Conservation (phyloP, 1,140 invertebrate species). For the Sminthurides bifidus region DNA sequence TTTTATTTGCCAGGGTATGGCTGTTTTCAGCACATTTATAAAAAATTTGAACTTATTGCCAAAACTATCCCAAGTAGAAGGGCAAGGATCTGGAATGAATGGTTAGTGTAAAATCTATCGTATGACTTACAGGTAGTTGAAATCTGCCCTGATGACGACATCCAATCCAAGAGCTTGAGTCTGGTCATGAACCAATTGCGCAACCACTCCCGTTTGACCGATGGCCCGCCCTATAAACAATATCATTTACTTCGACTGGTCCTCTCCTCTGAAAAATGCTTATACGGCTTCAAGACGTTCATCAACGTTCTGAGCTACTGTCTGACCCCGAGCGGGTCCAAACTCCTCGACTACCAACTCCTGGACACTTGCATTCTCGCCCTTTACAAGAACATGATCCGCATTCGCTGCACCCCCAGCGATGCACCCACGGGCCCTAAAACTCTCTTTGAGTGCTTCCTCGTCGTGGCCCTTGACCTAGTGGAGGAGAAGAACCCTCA, state of each 20-base stretch:
- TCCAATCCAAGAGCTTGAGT: constrained; percentile 23
- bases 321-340: constrained; percentile 15
- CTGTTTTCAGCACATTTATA: not conserved
- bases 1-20: constrained; percentile 27
- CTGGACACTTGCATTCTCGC: constrained; percentile 22
- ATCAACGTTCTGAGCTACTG: constrained; percentile 20
- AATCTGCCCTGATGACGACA: constrained; percentile 23
- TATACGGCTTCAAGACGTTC: constrained; percentile 29
- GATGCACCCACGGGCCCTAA: constrained; percentile 20
- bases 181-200: constrained; percentile 22
- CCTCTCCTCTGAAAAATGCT: constrained; percentile 23
- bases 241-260: constrained; percentile 29
- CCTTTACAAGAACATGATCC: constrained; percentile 20
- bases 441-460: constrained; percentile 25
- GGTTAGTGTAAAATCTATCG: not conserved
- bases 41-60: not conserved
- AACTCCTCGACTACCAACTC: constrained; percentile 24
- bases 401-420: constrained; percentile 13
- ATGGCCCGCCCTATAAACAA: constrained; percentile 12
- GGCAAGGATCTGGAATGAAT: not conserved
- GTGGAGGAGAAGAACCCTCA: constrained; percentile 19
- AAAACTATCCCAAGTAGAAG: not conserved
- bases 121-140: constrained; percentile 24
- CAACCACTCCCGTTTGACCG: constrained; percentile 23
- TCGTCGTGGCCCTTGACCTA: constrained; percentile 20